phyloP scores from a whole-genome alignment of 2,888 invertebrate species.

The Glyphotaelius pellucidus region DNA sequence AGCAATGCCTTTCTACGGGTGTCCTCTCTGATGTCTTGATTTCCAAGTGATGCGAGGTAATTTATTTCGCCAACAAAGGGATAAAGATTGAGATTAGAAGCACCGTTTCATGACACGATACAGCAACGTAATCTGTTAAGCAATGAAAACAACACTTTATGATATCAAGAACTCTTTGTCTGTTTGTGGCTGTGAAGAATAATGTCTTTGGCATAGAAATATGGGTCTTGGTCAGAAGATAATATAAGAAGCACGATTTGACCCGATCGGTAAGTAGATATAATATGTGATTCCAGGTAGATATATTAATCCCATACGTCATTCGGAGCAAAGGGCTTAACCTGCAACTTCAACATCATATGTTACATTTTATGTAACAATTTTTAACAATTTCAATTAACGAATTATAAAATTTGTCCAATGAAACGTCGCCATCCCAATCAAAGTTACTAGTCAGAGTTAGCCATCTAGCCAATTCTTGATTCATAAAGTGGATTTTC shows the following conservation, averaged over 20 bases:
- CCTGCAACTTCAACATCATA: not conserved
- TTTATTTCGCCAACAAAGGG: not conserved
- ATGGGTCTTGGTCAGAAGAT: constrained; percentile 19
- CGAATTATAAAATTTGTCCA: too few relatives aligned
- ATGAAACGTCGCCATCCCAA: too few relatives aligned
- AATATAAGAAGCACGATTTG: not conserved
- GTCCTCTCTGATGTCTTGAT: not conserved
- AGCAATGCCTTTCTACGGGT: not conserved
- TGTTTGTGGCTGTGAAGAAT: constrained; percentile 5
- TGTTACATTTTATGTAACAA: too few relatives aligned
- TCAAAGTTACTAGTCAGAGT: too few relatives aligned
- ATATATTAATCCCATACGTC: constrained; percentile 7
- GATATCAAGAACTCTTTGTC: not conserved
- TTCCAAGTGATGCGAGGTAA: not conserved
- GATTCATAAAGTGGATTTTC: too few relatives aligned
- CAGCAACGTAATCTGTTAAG: not conserved
- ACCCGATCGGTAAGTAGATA: constrained; percentile 12
- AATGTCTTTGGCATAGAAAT: constrained; percentile 9
- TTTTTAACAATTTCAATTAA: too few relatives aligned
- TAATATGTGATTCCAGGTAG: constrained; percentile 10
- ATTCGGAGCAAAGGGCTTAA: not conserved
- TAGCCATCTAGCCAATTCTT: too few relatives aligned
- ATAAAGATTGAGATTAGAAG: not conserved
- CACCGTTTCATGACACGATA: not conserved
- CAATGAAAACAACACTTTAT: not conserved